Conservation (phyloP, 1,140 invertebrate species). For the Saxidomus purpurata region DNA sequence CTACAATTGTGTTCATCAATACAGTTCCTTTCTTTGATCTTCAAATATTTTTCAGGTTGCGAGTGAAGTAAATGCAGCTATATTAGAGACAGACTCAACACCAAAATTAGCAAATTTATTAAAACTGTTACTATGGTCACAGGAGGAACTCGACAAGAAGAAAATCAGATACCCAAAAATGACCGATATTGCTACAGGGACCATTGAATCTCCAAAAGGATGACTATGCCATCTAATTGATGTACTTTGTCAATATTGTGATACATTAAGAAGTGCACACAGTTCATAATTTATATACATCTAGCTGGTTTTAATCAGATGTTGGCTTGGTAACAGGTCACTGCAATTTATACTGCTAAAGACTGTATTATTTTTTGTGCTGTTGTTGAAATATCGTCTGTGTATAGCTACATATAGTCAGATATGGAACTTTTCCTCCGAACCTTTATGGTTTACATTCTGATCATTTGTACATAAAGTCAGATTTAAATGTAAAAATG, state of each 20-base stretch:
- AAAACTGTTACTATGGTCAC: constrained; percentile 97
- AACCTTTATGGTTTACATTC: too few species aligned
- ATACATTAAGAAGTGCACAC: neutral
- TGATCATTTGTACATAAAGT: too few species aligned
- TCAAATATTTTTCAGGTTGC: constrained; percentile 92
- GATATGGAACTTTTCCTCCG: too few species aligned
- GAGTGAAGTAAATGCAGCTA: constrained; percentile 98
- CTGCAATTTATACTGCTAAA: too few species aligned
- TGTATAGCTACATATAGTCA: too few species aligned
- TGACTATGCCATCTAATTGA: neutral
- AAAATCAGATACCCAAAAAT: constrained; percentile 97
- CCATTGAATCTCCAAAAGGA: constrained; percentile 77
- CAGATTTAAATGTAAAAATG: too few species aligned
- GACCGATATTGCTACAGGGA: constrained; percentile 87
- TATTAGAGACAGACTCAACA: constrained; percentile 95
- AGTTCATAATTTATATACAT: neutral
- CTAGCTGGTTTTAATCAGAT: too few species aligned
- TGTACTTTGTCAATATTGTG: neutral
- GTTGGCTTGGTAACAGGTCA: too few species aligned
- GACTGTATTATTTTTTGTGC: too few species aligned
- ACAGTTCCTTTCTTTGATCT: too few species aligned
- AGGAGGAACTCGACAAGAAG: constrained; percentile 97
- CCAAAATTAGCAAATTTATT: constrained; percentile 95
- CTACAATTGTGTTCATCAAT: too few species aligned
- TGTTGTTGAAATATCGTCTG: too few species aligned